Conservation (phyloP, 2,113 vertebrate genomes). For the Phalacrocorax aristotelis region DNA sequence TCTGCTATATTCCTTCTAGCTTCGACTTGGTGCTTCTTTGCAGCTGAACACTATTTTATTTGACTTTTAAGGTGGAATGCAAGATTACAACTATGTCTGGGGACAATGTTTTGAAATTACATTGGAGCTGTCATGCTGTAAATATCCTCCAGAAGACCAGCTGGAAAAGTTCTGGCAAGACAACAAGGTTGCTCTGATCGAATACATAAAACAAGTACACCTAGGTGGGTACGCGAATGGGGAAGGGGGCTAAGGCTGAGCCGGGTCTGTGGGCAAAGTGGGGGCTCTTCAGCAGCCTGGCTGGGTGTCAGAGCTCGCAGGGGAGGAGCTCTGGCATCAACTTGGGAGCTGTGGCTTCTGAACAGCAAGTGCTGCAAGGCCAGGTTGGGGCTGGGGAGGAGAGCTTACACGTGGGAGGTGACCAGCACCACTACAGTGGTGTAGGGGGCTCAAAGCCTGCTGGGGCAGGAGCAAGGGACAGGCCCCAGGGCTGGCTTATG, state of each 20-base stretch:
- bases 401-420: fast-evolving
- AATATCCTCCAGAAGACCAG: conserved; percentile 81
- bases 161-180: conserved; percentile 84
- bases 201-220: conserved; percentile 91
- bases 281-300: not conserved
- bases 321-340: not conserved
- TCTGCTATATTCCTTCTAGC: not conserved
- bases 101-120: conserved; percentile 94
- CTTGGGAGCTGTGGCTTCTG: not conserved
- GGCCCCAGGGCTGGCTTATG: not conserved
- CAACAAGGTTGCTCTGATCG: conserved; percentile 84
- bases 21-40: not conserved
- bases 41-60: not conserved
- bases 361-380: not conserved
- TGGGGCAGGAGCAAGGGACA: not conserved
- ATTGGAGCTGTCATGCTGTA: conserved; percentile 93
- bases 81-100: conserved; percentile 97
- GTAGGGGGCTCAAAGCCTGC: not conserved
- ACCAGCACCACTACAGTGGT: too few species aligned
- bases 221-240: conserved; percentile 75
- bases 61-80: conserved; percentile 89
- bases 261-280: not conserved
- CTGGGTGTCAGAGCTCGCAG: not conserved
- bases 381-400: not conserved
- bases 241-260: not conserved